Evolutionary conservation across 2,797 vertebrate genomes (phyloP), one percentile per base, ranked within the genome.

Genomic region (Sphaeramia orbicularis): DNA sequence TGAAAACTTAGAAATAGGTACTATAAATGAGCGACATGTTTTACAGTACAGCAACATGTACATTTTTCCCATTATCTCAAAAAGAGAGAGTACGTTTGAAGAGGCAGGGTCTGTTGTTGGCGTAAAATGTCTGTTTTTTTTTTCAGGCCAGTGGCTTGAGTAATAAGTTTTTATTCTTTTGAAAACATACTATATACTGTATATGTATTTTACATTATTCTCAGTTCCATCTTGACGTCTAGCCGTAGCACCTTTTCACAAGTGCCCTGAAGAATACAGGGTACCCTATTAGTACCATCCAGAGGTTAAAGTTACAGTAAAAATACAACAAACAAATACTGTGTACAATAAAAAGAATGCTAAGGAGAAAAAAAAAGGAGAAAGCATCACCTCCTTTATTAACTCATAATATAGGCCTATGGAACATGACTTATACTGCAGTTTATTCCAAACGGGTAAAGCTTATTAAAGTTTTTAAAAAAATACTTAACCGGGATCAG

Each of bases 31-130:
- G 88, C 89, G 90, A 90, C 89, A 87, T 91, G 90, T 86, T 91
- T 90, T 91, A 92, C 92, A 91, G 91, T 92, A 93, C 88, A 90
- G 87, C 84, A 90, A 92, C 93, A 94, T 93, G 91, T 92, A 94
- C 90, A 93, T 86, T 87, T 92, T 84, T n/a, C 87, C 83, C 84
- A 81, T 91, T 83, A 83, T 92, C 83, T 91, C 85, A 79, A 80
- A n/a, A 89, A 87, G 81, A 89, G 86, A 85, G 81, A 81, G 71
- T 75, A 86, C 81, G n/a, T 71, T 88, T 89, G 78, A 91, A 88
- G 91, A 93, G 91, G 92, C 91, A 92, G 93, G 92, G 84, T 92
- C 82, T 92, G 91, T 91, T 94, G 88, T 93, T 92, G 90, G 92
- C 83, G 79, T 91, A 88, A 88, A 30, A 90, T 90, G 86, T 91